Base-by-base conservation (phyloP, 2,797 vertebrate genomes). In the Thaleichthys pacificus region DNA sequence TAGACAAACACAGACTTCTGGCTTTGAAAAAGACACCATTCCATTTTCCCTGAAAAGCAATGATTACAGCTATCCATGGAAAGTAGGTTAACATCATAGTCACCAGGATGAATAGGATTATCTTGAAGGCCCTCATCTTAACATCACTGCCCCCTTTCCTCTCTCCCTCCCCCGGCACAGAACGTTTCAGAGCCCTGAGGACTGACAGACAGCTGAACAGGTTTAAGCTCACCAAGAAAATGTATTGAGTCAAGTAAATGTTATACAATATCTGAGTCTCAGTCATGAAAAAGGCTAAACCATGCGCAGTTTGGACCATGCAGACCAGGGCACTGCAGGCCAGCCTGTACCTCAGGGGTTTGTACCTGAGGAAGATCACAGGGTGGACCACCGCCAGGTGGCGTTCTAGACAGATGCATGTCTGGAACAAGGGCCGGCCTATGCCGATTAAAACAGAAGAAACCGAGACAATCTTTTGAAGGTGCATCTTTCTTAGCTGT, bases 81-180 rank as follows among this genome's bases (percentile, higher is more conserved):
- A 35, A 35, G 32, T 35, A 35, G 32, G 32, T 1, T 35, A 35
- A 35, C 7, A 35, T 35, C 32, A 35, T 35, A 35, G 32, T 35
- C 2, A 61, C 1, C 22, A 76, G 79, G 8, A 71, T 72, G 1
- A 74, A 4, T 49, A 82, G 2, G 57, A 86, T 76, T 22, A 74
- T 76, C 17, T 14, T 64, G 35, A 80, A 81, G 22, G 80, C 84
- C 61, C 68, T 86, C 1, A 63, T 32, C 71, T 89, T 87, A 0
- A 21, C 22, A n/a, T 12, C 60, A 69, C 24, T 66, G 32, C 32
- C 32, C 49, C 49, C 15, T 67, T 71, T 77, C 35, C 35, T 65
- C 5, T 70, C 54, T 0, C 67, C 51, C 4, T 64, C 32, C 9
- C 67, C 62, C 3, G 68, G 67, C 15, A 67, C 51, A 19, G 61